phyloP scores from a whole-genome alignment of 2,113 vertebrate species.

The Onychorhynchus coronatus region DNA sequence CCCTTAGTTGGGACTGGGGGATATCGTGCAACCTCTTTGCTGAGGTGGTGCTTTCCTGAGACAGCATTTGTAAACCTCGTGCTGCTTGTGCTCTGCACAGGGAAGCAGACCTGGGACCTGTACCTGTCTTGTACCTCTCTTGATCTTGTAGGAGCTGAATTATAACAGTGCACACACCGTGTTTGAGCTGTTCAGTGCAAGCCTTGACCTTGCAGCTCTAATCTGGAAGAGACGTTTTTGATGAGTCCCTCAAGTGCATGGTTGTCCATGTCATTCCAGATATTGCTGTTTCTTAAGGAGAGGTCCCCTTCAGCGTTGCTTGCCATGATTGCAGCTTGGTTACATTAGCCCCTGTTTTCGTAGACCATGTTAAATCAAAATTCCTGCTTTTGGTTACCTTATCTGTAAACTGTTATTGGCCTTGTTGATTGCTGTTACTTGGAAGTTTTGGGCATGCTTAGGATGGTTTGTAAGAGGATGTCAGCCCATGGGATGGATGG shows the following conservation, averaged over 20 bases:
- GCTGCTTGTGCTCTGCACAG: accelerated
- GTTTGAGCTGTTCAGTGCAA: background rate
- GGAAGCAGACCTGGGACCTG: background rate
- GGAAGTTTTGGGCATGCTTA: background rate
- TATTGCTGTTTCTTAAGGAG: background rate
- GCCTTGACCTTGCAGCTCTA: background rate
- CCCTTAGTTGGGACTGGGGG: background rate
- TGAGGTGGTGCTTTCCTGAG: background rate
- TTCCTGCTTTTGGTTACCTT: background rate
- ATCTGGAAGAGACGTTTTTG: background rate
- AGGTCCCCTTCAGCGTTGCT: background rate
- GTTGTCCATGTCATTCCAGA: background rate
- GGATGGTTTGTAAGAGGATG: background rate
- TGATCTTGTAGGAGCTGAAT: background rate
- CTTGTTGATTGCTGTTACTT: background rate
- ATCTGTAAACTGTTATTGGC: background rate
- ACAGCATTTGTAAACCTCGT: background rate
- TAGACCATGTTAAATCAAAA: background rate
- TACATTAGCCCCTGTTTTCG: background rate
- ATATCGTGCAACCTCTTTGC: background rate
- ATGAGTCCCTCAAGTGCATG: background rate
- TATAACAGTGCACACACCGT: background rate
- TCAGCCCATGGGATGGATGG: background rate
- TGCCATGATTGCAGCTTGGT: background rate
- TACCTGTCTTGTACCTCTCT: background rate